Conservation (phyloP, 2,113 vertebrate genomes). For the Tricholaema leucomelas region DNA sequence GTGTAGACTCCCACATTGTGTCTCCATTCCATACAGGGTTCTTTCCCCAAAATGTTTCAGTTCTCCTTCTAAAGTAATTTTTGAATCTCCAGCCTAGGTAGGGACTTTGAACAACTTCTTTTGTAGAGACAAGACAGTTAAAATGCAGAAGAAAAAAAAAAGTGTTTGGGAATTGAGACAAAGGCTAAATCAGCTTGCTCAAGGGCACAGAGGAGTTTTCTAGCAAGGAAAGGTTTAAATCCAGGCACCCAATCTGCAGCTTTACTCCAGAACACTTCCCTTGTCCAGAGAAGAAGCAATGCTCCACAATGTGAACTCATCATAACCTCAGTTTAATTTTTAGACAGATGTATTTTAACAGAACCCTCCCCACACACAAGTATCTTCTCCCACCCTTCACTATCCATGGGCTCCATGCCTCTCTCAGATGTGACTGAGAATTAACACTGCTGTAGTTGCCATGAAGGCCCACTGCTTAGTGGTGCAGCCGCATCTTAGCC, state of each 20-base stretch:
- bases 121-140: background rate
- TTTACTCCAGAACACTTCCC: background rate
- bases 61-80: background rate
- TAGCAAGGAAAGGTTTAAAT: background rate
- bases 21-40: background rate
- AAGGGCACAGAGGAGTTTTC: background rate
- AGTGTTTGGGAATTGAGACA: background rate
- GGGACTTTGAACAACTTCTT: background rate
- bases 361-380: fast-evolving
- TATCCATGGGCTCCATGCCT: background rate
- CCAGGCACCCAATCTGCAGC: background rate
- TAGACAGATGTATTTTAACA: background rate
- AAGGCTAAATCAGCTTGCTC: background rate
- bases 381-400: background rate
- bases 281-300: background rate
- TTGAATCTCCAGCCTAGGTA: background rate
- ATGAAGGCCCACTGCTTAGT: background rate
- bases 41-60: background rate
- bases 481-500: background rate
- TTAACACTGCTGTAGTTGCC: background rate
- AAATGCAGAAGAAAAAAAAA: background rate
- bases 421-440: background rate
- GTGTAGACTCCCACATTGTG: background rate
- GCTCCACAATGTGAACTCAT: background rate
- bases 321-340: background rate